Evolutionary conservation across 2,113 vertebrate species (phyloP).

Genomic region (Poicephalus meyeri): DNA sequence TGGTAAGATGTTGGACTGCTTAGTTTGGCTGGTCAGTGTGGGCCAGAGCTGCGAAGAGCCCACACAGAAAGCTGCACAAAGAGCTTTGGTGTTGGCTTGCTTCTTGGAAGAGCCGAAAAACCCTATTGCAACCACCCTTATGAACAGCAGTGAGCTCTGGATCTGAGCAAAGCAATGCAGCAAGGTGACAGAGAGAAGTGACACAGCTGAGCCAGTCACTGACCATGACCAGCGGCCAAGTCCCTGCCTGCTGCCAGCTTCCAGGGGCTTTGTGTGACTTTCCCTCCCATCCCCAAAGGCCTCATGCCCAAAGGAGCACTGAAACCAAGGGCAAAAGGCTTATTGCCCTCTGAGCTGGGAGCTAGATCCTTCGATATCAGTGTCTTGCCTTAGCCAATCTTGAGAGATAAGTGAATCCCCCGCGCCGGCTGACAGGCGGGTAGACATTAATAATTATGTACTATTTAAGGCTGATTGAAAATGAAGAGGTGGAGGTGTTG

Average conservation of each 20-base stretch:
- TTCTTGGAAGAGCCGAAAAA: not conserved
- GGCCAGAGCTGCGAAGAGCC: not conserved
- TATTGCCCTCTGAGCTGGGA: not conserved
- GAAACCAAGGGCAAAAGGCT: not conserved
- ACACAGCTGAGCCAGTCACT: fast-evolving
- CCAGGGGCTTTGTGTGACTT: fast-evolving
- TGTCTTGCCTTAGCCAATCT: not conserved
- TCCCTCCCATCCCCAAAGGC: not conserved
- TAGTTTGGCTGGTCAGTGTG: not conserved
- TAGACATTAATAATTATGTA: slow-evolving; percentile 74
- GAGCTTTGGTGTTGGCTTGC: not conserved
- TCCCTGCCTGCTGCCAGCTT: not conserved
- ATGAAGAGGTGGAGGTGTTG: slow-evolving; percentile 76
- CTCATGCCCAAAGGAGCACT: not conserved
- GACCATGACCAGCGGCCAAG: not conserved
- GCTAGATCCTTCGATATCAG: not conserved
- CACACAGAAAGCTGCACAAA: not conserved
- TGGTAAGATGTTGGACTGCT: not conserved
- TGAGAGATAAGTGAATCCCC: slow-evolving; percentile 58
- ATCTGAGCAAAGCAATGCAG: not conserved
- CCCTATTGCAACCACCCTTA: not conserved
- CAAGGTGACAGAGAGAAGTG: not conserved
- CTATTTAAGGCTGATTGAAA: slow-evolving; percentile 76
- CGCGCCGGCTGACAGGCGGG: slow-evolving; percentile 61
- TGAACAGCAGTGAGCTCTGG: fast-evolving